These are phyloP conservation scores for Nematostella vectensis DNA, from an alignment of 92 coral and sea anemone genomes.

Conservation along the genomic window DNA sequence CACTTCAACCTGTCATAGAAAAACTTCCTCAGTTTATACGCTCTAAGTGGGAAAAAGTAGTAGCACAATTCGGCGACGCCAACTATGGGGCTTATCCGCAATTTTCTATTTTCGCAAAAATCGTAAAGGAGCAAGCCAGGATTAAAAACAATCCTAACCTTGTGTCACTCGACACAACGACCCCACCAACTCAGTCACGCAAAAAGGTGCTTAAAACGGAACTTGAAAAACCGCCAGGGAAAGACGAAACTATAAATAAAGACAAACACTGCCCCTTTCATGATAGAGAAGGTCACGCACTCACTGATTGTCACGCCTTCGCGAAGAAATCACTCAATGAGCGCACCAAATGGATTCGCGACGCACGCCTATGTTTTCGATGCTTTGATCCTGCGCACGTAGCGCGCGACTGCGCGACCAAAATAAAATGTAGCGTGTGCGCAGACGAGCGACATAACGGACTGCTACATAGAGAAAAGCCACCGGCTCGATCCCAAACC, in stretches of 20 bases:
- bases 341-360: conserved; percentile 32
- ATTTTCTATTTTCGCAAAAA: conserved; percentile 14
- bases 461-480: conserved; percentile 5
- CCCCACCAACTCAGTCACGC: background rate
- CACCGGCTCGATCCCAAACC: too few species aligned
- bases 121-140: conserved; percentile 20
- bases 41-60: conserved; percentile 28
- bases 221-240: background rate
- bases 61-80: conserved; percentile 12
- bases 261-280: conserved; percentile 37
- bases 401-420: conserved; percentile 7
- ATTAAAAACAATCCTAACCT: conserved; percentile 18
- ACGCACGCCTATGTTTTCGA: conserved; percentile 50
- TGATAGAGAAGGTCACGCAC: conserved; percentile 28
- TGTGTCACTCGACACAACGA: background rate
- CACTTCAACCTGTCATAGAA: conserved; percentile 26
- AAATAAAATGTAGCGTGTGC: conserved; percentile 2
- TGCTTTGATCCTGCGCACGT: conserved; percentile 19
- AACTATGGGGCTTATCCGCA: conserved; percentile 17
- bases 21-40: conserved; percentile 13
- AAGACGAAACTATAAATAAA: background rate
- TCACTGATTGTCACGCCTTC: conserved; percentile 43
- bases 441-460: conserved; percentile 5
- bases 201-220: background rate
- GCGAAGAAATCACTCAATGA: conserved; percentile 20